Evolutionary conservation across 2,113 vertebrate genomes (phyloP).

Genomic region (Cavia porcellus): DNA sequence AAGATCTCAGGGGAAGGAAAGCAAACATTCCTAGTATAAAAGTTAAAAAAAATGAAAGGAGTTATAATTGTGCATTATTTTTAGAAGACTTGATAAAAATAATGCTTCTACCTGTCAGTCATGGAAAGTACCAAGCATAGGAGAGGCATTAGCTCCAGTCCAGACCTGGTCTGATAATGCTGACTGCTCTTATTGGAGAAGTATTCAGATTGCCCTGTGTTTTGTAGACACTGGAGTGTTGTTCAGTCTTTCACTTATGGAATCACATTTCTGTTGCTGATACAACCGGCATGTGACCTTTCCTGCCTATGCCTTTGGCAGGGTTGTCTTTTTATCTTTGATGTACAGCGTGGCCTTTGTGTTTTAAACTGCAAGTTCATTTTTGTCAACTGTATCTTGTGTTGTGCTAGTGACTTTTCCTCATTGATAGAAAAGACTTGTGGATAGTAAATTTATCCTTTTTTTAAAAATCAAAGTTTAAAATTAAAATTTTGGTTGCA

Average conservation of each 20-base stretch:
- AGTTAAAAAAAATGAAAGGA: conserved; percentile 49
- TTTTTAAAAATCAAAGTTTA: background rate
- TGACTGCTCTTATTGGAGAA: conserved; percentile 47
- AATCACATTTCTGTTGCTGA: conserved; percentile 58
- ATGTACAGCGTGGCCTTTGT: conserved; percentile 44
- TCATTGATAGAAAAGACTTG: background rate
- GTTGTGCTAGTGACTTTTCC: background rate
- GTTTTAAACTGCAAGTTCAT: conserved; percentile 56
- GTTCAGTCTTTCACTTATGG: conserved; percentile 49
- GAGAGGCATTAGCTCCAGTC: background rate
- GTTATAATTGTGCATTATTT: background rate
- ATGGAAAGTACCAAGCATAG: background rate
- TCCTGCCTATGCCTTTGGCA: background rate
- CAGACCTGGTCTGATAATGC: background rate
- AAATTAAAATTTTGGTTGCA: conserved; percentile 23
- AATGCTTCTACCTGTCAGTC: background rate
- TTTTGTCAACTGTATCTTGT: conserved; percentile 24
- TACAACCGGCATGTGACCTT: conserved; percentile 54
- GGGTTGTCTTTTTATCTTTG: background rate
- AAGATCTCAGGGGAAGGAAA: conserved; percentile 13
- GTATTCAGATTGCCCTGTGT: background rate
- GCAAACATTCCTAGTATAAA: background rate
- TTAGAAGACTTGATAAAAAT: conserved; percentile 39
- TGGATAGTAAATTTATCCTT: background rate
- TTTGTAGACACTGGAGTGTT: conserved; percentile 21